Base-by-base conservation (phyloP, 2,888 invertebrate species). In the Camponotus fellah region DNA sequence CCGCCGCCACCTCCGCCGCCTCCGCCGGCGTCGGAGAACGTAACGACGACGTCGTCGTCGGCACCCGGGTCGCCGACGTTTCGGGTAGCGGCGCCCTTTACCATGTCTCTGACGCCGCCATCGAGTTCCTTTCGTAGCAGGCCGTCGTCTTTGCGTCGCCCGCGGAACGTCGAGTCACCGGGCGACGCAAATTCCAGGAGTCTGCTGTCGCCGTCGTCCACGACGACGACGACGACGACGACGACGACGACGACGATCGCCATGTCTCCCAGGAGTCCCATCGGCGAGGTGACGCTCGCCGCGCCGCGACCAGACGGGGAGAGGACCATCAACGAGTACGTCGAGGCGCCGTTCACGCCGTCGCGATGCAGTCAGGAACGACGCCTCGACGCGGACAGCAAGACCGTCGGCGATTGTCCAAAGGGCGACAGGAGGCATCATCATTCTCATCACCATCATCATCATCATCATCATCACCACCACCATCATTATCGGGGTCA, bases 281-380 rank as follows among this genome's bases (percentile, higher is more conserved):
- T 92, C 9, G 93, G 94, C 80, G 94, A 95, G 87, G 96, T 97
- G 85, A 95, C 96, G 85, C 95, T 97, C 85, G 95, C 96, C 83
- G 95, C 96, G 95, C 98, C 98, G 92, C 96, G 98, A 95, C 98
- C 98, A 92, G 97, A 98, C 95, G 97, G 96, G 94, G 98, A 98
- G 95, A 96, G 98, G 94, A 96, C 97, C 95, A 97, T 97, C 95
- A 99, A 99, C 96, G 98, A 98, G 95, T 99, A 99, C 96, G 98
- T 99, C 95, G 99, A 99, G 95, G 98, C 98, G 91, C 98, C 97
- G 91, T 96, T 97, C 94, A 96, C 96, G 94, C 96, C 95, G 85
- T 95, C 96, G 12, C 84, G 87, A 68, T 84, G 87, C 79, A 71
- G 79, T 6, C 90, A 91, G 56, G 91, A 91, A 8, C 87, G 89